Conservation (phyloP, 35 echinoderm and acorn worm genomes). For the Apostichopus parvimensis region DNA sequence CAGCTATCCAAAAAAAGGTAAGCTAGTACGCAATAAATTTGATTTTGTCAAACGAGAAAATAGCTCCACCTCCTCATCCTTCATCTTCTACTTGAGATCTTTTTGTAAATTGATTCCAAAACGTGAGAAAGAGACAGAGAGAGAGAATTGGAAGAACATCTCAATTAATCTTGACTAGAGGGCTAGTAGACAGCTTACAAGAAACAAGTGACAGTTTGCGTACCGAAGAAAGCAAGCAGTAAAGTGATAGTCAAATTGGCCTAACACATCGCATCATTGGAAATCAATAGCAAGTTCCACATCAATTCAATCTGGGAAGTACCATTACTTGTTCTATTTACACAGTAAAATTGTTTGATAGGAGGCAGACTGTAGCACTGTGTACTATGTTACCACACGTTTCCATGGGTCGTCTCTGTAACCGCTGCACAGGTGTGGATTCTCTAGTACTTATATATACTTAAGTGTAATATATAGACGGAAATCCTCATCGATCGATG, state of each 20-base stretch:
- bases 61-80: background rate
- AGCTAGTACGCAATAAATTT: background rate
- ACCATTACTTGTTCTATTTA: conserved; percentile 43
- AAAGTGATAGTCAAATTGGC: conserved; percentile 34
- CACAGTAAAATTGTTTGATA: background rate
- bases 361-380: no score
- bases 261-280: conserved; percentile 32
- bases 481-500: no score
- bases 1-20: background rate
- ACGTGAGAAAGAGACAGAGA: background rate
- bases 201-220: conserved; percentile 30
- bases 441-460: no score
- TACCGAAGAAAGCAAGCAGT: conserved; percentile 32
- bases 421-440: no score
- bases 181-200: background rate
- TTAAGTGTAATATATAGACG: no score
- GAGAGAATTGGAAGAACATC: background rate
- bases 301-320: background rate
- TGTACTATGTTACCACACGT: no score
- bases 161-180: background rate
- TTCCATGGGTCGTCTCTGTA: no score
- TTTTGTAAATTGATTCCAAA: background rate
- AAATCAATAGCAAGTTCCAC: conserved; percentile 16
- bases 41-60: background rate
- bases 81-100: background rate